Evolutionary conservation across 92 coral and sea anemone species (phyloP), one percentile per base, ranked within the genome.

Genomic region (Muricea muricata): DNA sequence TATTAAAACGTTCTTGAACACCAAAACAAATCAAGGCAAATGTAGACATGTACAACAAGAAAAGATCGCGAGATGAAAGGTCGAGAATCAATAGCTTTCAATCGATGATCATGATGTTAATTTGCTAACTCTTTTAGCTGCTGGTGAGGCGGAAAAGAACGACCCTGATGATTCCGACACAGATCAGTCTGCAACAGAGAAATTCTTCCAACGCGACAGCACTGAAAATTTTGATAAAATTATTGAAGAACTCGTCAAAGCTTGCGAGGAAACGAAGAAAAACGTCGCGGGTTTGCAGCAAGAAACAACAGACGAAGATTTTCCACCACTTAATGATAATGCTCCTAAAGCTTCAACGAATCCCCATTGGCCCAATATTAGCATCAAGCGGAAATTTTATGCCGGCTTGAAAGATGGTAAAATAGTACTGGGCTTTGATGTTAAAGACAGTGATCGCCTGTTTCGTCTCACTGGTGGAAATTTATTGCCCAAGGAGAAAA

Each of bases 251-350:
- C 80, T 75, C 25, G 26, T 75, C 8, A 54, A 75, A 52, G 80
- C 80, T 7, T 75, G 89, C 55, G 50, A 45, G 48, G 87, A 80
- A 52, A 91, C 75, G 11, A 88, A 68, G 65, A 20, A 63, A 26
- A 54, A 41, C 7, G 60, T 28, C 46, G 80, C 32, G 39, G 57
- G 5, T 37, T 37, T 4, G 4, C 42, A 37, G 42, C 5, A 32
- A 4, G 30, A 29, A 18, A 54, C 1, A 32, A 31, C 48, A 1
- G 0, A 28, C 25, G 14, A 52, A 30, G 68, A 77, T 14, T 77
- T 77, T 9, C 82, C 69, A 35, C 31, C 82, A 13, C 82, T 54
- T 11, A 23, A 45, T 23, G 34, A 30, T 11, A 14, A n/a, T n/a
- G n/a, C n/a, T n/a, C n/a, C n/a, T n/a, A n/a, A n/a, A n/a, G n/a